Evolutionary conservation across 2,888 invertebrate genomes (phyloP).

Genomic region (Callyntrura guangdongensis): DNA sequence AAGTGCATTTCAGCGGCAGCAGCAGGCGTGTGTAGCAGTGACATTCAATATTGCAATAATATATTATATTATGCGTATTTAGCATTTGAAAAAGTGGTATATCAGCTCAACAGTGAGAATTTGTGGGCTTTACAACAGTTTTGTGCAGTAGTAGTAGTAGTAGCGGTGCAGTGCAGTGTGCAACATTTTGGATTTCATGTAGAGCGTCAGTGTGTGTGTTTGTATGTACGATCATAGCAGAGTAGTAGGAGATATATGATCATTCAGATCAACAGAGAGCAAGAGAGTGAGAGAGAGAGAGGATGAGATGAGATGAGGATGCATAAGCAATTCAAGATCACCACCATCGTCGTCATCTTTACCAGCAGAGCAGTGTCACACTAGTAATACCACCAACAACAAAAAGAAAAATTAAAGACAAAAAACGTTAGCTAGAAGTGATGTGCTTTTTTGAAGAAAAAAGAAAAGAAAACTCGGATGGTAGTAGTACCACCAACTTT

Average conservation of each 20-base stretch:
- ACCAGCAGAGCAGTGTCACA: background rate
- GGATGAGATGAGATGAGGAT: slow-evolving; percentile 39
- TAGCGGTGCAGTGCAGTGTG: slow-evolving; percentile 58
- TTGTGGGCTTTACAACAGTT: background rate
- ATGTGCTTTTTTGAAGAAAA: slow-evolving; percentile 20
- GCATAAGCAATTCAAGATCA: slow-evolving; percentile 73
- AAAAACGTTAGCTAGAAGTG: slow-evolving; percentile 10
- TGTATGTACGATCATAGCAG: slow-evolving; percentile 45
- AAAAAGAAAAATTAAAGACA: background rate
- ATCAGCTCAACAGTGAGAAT: slow-evolving; percentile 19
- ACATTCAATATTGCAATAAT: slow-evolving; percentile 41
- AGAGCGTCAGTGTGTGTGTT: slow-evolving; percentile 11
- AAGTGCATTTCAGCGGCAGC: slow-evolving; percentile 57
- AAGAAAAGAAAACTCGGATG: background rate
- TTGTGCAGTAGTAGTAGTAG: background rate
- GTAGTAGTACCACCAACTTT: slow-evolving; percentile 4
- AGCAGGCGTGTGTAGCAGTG: slow-evolving; percentile 35
- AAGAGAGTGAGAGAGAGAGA: slow-evolving; percentile 37
- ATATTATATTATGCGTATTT: slow-evolving; percentile 24
- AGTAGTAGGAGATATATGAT: slow-evolving; percentile 6
- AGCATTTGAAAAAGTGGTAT: slow-evolving; percentile 57
- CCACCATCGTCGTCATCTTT: slow-evolving; percentile 54
- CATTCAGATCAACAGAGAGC: slow-evolving; percentile 45
- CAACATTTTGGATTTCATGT: background rate
- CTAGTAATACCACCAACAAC: background rate